phyloP scores from a whole-genome alignment of 2,797 vertebrate genomes.

The Argyrosomus regius region DNA sequence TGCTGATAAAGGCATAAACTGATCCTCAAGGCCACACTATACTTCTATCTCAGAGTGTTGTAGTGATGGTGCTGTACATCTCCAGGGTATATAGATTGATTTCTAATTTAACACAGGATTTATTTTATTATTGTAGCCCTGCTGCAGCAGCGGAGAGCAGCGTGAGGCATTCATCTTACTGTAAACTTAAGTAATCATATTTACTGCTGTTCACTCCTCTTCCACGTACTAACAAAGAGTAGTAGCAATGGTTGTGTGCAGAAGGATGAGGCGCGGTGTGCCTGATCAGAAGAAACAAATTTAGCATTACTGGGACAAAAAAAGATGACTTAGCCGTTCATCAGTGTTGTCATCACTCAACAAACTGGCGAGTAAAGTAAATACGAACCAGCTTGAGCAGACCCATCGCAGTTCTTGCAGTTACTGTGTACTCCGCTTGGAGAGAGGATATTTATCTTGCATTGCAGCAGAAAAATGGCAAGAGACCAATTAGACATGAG shows the following conservation, averaged over 20 bases:
- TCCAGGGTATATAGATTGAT: background rate
- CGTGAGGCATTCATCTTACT: background rate
- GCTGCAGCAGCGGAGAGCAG: background rate
- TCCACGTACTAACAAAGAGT: background rate
- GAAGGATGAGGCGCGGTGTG: background rate
- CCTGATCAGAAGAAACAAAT: background rate
- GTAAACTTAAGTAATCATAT: background rate
- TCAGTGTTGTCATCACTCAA: background rate
- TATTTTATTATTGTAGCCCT: background rate
- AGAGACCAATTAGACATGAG: constrained; percentile 26
- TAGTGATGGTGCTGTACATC: background rate
- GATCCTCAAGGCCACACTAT: background rate
- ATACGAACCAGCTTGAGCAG: constrained; percentile 6
- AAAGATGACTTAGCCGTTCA: background rate
- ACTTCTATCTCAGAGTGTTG: background rate
- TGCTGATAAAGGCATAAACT: background rate
- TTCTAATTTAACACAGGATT: background rate
- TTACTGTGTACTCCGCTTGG: background rate
- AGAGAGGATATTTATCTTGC: constrained; percentile 12
- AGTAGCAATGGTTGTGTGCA: background rate
- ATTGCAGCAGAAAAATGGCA: constrained; percentile 37
- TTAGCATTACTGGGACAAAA: background rate
- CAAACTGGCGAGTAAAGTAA: background rate
- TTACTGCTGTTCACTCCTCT: background rate
- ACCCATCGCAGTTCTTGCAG: background rate